Percentiles rank a stretch among this genome's conserved stretches.
These are phyloP conservation scores for Galago senegalensis DNA, from an alignment of 2,797 vertebrate genomes.

Conservation along the genomic window DNA sequence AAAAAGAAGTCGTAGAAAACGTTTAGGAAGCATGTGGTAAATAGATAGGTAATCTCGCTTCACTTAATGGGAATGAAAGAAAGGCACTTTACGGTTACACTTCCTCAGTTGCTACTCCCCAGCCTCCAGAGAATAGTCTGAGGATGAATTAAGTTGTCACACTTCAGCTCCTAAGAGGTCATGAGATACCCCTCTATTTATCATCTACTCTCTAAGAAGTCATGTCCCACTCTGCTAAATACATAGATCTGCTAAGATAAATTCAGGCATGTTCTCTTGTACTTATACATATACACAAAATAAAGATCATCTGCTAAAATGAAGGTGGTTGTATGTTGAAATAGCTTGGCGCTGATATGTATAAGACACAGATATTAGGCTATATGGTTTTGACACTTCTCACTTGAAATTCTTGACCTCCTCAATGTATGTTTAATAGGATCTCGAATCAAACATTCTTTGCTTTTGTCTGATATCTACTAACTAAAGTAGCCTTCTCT, in stretches of 20 bases:
- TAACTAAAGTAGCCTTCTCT: not conserved
- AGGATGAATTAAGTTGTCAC: not conserved
- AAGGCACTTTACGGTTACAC: not conserved
- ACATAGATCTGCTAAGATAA: slow-evolving; percentile 5
- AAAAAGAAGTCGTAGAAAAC: not conserved
- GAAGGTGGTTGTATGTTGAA: not conserved
- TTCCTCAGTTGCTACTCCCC: not conserved
- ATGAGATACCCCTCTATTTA: not conserved
- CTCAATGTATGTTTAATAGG: not conserved
- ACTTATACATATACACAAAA: not conserved
- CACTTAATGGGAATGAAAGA: not conserved
- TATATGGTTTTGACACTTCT: not conserved
- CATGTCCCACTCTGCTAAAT: not conserved
- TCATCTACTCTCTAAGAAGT: not conserved
- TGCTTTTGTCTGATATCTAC: not conserved
- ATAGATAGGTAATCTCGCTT: not conserved
- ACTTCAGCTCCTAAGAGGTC: not conserved
- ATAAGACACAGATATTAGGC: not conserved
- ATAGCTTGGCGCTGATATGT: not conserved
- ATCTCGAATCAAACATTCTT: not conserved
- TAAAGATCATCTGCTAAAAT: not conserved
- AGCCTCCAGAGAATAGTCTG: not conserved
- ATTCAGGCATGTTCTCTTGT: not conserved
- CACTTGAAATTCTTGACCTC: not conserved
- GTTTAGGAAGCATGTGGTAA: not conserved